phyloP scores from a whole-genome alignment of 2,113 vertebrate genomes.

The Eptesicus fuscus region DNA sequence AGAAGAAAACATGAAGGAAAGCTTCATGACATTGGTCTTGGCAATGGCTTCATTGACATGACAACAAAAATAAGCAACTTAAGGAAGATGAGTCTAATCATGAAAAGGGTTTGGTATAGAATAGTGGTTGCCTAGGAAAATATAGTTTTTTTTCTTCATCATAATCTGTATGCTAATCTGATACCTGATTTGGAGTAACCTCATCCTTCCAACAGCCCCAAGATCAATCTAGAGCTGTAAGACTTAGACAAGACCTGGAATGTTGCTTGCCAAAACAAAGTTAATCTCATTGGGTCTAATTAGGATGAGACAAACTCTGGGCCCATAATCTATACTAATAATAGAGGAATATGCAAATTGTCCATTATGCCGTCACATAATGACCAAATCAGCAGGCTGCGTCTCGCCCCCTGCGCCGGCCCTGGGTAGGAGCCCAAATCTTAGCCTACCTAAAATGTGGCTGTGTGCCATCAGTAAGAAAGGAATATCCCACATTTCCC shows the following conservation, averaged over 20 bases:
- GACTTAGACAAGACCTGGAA: background rate
- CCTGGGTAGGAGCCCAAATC: too few species aligned
- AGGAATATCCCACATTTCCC: too few species aligned
- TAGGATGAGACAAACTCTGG: background rate
- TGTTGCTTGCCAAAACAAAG: background rate
- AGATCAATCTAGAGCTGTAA: background rate
- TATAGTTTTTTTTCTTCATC: background rate
- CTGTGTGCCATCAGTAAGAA: too few species aligned
- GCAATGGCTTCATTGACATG: background rate
- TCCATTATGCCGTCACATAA: too few species aligned
- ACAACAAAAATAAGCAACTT: background rate
- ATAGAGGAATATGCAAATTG: too few species aligned
- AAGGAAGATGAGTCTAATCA: background rate
- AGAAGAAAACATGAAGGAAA: background rate
- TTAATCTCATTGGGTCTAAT: background rate
- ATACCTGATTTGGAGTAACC: background rate
- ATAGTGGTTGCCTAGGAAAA: background rate
- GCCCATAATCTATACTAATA: background rate
- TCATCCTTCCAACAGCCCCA: background rate
- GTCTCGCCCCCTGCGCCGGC: too few species aligned
- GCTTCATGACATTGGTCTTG: background rate
- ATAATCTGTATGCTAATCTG: background rate
- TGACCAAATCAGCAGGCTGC: too few species aligned
- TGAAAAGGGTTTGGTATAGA: background rate
- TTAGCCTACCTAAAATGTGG: too few species aligned